Conservation (phyloP, 2,797 vertebrate genomes). For the Manis javanica region DNA sequence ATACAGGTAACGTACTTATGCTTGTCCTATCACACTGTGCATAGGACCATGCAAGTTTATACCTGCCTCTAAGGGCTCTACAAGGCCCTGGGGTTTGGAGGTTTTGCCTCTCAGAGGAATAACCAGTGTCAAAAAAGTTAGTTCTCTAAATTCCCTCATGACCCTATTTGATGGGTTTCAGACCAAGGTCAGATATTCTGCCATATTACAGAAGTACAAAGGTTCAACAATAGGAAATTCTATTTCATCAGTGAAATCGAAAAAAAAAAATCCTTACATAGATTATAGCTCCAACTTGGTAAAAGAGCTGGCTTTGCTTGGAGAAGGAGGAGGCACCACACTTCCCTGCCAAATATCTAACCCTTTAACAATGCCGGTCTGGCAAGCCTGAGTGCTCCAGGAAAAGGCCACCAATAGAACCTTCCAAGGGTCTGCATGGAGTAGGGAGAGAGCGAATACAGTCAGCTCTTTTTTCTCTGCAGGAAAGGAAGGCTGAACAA, state of each 20-base stretch:
- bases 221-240: constrained; percentile 13
- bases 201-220: constrained; percentile 41
- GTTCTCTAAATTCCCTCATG: constrained; percentile 19
- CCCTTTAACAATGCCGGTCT: constrained; percentile 45
- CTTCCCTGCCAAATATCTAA: constrained; percentile 62
- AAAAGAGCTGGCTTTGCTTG: constrained; percentile 50
- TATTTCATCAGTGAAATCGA: not conserved
- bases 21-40: not conserved
- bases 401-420: constrained; percentile 60
- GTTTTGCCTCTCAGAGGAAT: not conserved
- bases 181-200: constrained; percentile 35
- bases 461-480: constrained; percentile 59
- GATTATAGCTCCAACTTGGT: constrained; percentile 55
- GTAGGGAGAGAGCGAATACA: constrained; percentile 38
- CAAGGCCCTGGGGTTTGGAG: not conserved
- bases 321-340: constrained; percentile 5
- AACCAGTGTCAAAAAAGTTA: constrained; percentile 18
- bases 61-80: not conserved
- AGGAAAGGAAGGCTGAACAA: constrained; percentile 66
- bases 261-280: not conserved
- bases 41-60: not conserved
- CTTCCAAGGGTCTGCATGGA: constrained; percentile 31
- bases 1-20: not conserved
- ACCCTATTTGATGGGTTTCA: constrained; percentile 39
- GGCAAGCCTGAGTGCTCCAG: constrained; percentile 3